Evolutionary conservation across 2,888 invertebrate genomes (phyloP).

Genomic region (Carabus problematicus): DNA sequence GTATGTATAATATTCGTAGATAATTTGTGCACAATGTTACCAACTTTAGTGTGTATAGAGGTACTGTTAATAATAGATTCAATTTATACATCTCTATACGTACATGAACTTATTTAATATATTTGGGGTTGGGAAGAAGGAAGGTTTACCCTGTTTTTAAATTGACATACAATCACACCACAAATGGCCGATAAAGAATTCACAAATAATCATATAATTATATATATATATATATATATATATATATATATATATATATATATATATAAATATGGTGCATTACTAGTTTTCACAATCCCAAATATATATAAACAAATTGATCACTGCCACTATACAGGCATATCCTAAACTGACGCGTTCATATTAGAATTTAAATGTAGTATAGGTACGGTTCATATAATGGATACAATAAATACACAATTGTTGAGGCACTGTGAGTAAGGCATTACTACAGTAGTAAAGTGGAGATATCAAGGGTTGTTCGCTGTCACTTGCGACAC

Average conservation of each 20-base stretch:
- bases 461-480: slow-evolving; percentile 63
- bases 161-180: slow-evolving; percentile 40
- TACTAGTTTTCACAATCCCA: slow-evolving; percentile 28
- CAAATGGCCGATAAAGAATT: slow-evolving; percentile 19
- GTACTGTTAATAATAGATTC: not conserved
- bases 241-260: not conserved
- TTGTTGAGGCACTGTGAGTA: slow-evolving; percentile 80
- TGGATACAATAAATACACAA: slow-evolving; percentile 46
- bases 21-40: not conserved
- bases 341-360: slow-evolving; percentile 31
- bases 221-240: slow-evolving; percentile 11
- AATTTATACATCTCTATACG: slow-evolving; percentile 8
- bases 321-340: slow-evolving; percentile 39
- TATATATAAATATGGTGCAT: no score
- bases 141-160: slow-evolving; percentile 38
- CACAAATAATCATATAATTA: slow-evolving; percentile 14
- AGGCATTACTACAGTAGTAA: slow-evolving; percentile 81
- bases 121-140: slow-evolving; percentile 32
- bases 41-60: not conserved
- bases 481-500: slow-evolving; percentile 50
- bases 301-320: slow-evolving; percentile 34
- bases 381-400: slow-evolving; percentile 41
- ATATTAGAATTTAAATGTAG: slow-evolving; percentile 34
- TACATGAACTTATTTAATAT: slow-evolving; percentile 17
- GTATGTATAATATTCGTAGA: not conserved